Evolutionary conservation across 23 tunicate genomes (phyloP).

Genomic region (Halocynthia roretzi): DNA sequence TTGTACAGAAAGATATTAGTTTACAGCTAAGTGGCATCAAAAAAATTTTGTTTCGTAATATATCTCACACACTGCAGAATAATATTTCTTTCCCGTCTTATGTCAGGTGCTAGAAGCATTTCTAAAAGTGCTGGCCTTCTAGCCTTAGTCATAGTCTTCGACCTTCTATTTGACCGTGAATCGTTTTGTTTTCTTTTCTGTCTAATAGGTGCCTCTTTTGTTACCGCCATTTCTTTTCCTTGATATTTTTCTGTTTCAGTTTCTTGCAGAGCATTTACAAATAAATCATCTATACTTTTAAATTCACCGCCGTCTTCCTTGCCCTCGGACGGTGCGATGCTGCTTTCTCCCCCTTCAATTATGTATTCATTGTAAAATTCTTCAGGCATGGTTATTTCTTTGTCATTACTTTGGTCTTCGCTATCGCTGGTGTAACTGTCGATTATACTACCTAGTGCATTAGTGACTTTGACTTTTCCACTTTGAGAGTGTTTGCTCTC

Average conservation of each 20-base stretch:
- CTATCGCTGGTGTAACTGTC: conserved; percentile 16
- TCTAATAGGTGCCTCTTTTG: too few species aligned
- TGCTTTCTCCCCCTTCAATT: too few species aligned
- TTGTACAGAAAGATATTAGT: too few species aligned
- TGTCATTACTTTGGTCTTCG: background rate
- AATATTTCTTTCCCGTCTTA: conserved; percentile 69
- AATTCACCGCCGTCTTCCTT: background rate
- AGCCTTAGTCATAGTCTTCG: background rate
- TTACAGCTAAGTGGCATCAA: conserved; percentile 8
- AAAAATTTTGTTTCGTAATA: conserved; percentile 65
- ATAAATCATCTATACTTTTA: background rate
- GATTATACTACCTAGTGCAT: conserved; percentile 14
- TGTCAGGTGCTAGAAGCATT: conserved; percentile 76
- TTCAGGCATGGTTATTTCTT: background rate
- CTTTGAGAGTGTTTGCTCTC: background rate
- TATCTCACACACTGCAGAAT: conserved; percentile 81
- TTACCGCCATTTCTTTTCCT: background rate
- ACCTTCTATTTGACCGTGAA: background rate
- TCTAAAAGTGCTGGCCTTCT: conserved; percentile 18
- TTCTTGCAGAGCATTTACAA: background rate
- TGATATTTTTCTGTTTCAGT: background rate
- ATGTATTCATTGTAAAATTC: background rate
- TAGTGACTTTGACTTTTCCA: background rate
- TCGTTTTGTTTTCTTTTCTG: too few species aligned
- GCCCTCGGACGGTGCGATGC: too few species aligned